Base-by-base conservation (phyloP, 2,113 vertebrate genomes). In the Dipodomys ordii region DNA sequence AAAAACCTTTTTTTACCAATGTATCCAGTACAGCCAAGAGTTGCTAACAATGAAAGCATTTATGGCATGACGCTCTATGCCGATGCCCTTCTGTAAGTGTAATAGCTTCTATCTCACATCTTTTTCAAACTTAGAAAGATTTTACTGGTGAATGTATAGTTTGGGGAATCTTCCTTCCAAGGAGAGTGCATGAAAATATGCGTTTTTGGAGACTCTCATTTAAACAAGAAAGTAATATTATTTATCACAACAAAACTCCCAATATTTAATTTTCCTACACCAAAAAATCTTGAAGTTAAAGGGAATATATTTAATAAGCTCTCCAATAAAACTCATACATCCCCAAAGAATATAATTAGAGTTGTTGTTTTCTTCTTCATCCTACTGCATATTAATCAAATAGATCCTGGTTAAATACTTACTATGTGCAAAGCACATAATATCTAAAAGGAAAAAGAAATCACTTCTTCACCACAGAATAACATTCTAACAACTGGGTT, bases 191-290 rank as follows among this genome's bases (percentile, higher is more conserved):
- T 85, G 68, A 92, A 39, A 90, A 83, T 16, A 27, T 62, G 72
- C 76, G 77, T 78, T 94, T 81, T 73, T 62, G 11, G 82, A 32
- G 83, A 16, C 76, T 46, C 92, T 82, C 49, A 82, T 57, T 91
- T 94, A 94, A 91, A 92, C 71, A 91, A 93, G 92, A 74, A 84
- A 94, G 18, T 39, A 79, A 67, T 78, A 91, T 90, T 94, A 65
- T 20, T 92, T n/a, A 12, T 68, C 62, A 80, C n/a, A 87, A 79
- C 23, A 87, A 71, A 60, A 62, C 23, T 77, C 57, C 82, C 71
- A 90, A 79, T 84, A 88, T 84, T 92, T 90, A 87, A 94, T 92
- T 92, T 92, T 92, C 28, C 23, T 88, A 88, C 86, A 95, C 32
- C 30, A 15, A 93, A 91, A 95, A 94, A 57, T 49, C 15, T 94